A percentile compares a stretch with the other conserved stretches of the same genome.
Evolutionary conservation across 2,113 vertebrate species (phyloP).

Genomic region (Nettapus auritus): DNA sequence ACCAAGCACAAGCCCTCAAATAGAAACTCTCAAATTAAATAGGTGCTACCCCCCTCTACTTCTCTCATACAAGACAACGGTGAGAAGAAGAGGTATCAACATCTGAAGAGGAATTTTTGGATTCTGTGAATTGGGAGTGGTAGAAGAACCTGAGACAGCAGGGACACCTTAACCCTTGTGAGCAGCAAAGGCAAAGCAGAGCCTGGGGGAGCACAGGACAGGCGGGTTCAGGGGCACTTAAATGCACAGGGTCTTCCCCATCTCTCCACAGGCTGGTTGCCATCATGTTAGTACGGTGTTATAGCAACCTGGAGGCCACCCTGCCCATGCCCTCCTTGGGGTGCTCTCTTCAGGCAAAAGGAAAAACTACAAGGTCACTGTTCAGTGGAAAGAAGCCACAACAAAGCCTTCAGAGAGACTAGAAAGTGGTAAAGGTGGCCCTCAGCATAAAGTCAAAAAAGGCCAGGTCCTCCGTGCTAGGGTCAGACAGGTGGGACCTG

Average conservation of each 20-base stretch:
- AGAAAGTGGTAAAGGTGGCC: background rate
- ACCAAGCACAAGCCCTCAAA: background rate
- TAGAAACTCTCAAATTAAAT: background rate
- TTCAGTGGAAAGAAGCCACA: background rate
- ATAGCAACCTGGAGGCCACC: background rate
- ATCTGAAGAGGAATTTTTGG: background rate
- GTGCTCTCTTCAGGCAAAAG: background rate
- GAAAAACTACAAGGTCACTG: background rate
- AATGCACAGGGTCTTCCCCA: fast-evolving
- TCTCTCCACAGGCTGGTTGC: background rate
- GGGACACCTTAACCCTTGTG: background rate
- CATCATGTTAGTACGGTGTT: background rate
- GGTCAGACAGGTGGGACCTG: background rate
- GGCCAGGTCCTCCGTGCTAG: background rate
- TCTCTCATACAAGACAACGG: background rate
- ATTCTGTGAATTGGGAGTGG: fast-evolving
- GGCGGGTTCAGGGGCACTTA: background rate
- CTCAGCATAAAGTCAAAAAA: background rate
- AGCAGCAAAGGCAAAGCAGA: background rate
- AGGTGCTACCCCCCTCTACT: background rate
- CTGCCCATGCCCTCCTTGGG: background rate
- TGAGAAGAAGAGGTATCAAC: background rate
- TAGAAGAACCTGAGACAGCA: background rate
- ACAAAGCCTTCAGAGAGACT: background rate
- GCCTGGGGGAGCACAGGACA: background rate